These are phyloP conservation scores for Momotus momota DNA, from an alignment of 2,797 vertebrate genomes.

Conservation along the genomic window DNA sequence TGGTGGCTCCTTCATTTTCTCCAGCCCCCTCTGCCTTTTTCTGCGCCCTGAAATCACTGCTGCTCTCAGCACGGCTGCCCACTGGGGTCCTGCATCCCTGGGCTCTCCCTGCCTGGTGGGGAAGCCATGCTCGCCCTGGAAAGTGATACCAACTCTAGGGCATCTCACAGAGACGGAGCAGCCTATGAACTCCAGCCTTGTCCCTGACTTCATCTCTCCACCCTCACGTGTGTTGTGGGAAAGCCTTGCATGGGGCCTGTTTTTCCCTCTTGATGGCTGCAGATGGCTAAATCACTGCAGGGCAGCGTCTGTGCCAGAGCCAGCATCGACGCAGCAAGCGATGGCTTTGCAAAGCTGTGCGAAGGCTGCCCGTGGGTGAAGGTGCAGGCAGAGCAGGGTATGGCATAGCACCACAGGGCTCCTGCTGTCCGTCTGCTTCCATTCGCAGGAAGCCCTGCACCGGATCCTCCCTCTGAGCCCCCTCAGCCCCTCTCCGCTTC, in stretches of 20 bases:
- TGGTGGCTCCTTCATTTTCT: neutral
- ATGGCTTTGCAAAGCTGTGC: neutral
- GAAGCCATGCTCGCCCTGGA: fast-evolving
- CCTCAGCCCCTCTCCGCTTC: slow-evolving; percentile 14
- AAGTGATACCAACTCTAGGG: neutral
- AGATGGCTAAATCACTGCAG: neutral
- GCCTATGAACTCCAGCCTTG: neutral
- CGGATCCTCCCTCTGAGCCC: neutral
- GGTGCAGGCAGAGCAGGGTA: neutral
- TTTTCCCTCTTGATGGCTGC: neutral
- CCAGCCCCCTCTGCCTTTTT: neutral
- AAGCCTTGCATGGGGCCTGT: fast-evolving
- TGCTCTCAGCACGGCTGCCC: neutral
- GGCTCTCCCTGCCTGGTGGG: neutral
- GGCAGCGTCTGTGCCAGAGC: neutral
- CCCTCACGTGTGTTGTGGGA: fast-evolving
- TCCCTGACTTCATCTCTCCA: neutral
- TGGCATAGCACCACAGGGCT: neutral
- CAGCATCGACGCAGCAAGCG: fast-evolving
- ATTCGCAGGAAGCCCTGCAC: slow-evolving; percentile 19
- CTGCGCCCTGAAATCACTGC: neutral
- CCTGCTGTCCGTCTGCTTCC: neutral
- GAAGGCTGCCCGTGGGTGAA: neutral
- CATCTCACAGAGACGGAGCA: fast-evolving
- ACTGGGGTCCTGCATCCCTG: neutral